A percentile compares a stretch with the other conserved stretches of the same genome.
phyloP scores from a whole-genome alignment of 2,797 vertebrate species.

The Cynodonichthys magdalenae region DNA sequence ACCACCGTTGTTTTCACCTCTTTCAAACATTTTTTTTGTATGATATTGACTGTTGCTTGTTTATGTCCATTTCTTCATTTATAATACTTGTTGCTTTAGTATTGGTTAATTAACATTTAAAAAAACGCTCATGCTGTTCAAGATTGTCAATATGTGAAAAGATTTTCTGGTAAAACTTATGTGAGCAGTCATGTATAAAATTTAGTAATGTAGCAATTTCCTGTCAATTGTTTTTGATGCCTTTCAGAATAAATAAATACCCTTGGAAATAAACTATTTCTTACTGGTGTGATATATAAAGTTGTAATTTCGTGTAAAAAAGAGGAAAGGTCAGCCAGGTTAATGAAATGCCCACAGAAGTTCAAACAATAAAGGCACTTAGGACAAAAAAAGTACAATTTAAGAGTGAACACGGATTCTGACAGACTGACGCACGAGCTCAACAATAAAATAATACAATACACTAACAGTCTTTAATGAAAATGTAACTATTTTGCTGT shows the following conservation, averaged over 20 bases:
- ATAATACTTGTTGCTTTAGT: neutral
- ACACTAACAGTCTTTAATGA: too few species aligned
- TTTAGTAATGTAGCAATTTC: slow-evolving; percentile 6
- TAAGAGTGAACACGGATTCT: too few species aligned
- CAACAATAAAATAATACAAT: too few species aligned
- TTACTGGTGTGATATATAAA: neutral
- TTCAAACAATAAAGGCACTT: too few species aligned
- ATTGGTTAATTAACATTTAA: neutral
- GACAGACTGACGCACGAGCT: too few species aligned
- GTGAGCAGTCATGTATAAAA: slow-evolving; percentile 24
- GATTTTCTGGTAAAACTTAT: slow-evolving; percentile 15
- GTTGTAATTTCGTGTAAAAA: neutral
- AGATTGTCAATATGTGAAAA: slow-evolving; percentile 19
- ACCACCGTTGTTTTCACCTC: slow-evolving; percentile 12
- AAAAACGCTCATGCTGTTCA: slow-evolving; percentile 1
- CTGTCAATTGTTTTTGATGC: slow-evolving; percentile 23
- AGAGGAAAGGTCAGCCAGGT: too few species aligned
- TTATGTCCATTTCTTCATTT: neutral
- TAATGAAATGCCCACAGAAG: too few species aligned
- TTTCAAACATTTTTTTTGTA: neutral
- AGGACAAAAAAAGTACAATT: too few species aligned
- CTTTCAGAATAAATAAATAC: slow-evolving; percentile 56
- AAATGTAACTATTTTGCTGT: too few species aligned
- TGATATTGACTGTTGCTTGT: slow-evolving; percentile 10
- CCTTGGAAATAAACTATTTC: neutral